Evolutionary conservation across 2,888 invertebrate genomes (phyloP).

Genomic region (Carcina quercana): DNA sequence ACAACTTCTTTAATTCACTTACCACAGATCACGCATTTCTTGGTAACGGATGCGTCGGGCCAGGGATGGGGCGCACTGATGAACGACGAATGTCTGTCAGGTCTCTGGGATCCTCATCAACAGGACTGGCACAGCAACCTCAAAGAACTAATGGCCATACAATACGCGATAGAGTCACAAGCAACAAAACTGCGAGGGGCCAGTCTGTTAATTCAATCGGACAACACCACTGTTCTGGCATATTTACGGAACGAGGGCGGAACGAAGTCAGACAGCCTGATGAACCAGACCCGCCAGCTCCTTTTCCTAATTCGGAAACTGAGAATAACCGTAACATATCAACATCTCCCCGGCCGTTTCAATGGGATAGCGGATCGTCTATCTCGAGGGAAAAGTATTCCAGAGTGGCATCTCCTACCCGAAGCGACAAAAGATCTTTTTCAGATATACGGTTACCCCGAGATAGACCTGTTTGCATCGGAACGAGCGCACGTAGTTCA

Average conservation of each 20-base stretch:
- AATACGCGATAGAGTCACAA: not conserved
- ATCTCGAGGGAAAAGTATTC: slow-evolving; percentile 11
- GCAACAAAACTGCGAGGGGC: not conserved
- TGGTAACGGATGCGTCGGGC: not conserved
- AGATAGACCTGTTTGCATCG: slow-evolving; percentile 17
- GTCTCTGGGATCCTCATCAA: not conserved
- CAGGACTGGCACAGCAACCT: not conserved
- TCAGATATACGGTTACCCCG: too few species aligned
- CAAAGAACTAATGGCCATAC: not conserved
- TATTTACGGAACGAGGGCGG: slow-evolving; percentile 9
- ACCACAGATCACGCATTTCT: not conserved
- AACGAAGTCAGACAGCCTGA: not conserved
- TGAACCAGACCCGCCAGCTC: not conserved
- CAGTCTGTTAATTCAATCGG: slow-evolving; percentile 3
- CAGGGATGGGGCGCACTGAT: slow-evolving; percentile 1
- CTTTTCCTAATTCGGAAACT: not conserved
- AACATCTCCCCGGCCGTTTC: slow-evolving; percentile 22
- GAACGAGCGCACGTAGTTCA: slow-evolving; percentile 1
- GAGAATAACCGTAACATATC: not conserved
- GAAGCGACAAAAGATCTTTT: too few species aligned
- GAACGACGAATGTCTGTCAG: not conserved
- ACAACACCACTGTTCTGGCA: slow-evolving; percentile 10
- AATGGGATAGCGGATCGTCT: slow-evolving; percentile 25
- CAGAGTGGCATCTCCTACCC: slow-evolving; percentile 17
- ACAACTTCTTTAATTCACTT: not conserved